These are phyloP conservation scores for Stictocephala bisonia DNA, from an alignment of 2,888 invertebrate species.

Conservation along the genomic window DNA sequence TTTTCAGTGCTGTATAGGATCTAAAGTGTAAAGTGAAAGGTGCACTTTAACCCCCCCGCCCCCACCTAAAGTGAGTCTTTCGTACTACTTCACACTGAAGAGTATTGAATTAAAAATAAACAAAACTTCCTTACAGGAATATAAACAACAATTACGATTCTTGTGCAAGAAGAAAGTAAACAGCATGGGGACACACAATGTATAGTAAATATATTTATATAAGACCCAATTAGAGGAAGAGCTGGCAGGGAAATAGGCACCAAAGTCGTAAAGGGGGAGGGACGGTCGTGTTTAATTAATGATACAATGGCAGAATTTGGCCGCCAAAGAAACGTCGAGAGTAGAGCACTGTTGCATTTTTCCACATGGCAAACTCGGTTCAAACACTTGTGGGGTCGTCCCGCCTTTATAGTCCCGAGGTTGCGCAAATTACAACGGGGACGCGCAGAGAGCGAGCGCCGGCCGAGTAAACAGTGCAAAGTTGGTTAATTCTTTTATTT, in stretches of 20 bases:
- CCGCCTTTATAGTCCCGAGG: neutral
- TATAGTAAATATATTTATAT: slow-evolving; percentile 16
- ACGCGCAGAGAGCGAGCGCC: neutral
- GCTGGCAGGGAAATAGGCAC: neutral
- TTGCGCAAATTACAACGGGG: slow-evolving; percentile 28
- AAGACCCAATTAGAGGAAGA: slow-evolving; percentile 26
- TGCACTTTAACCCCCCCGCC: too few relatives aligned
- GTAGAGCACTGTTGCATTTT: slow-evolving; percentile 23
- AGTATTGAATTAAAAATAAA: too few relatives aligned
- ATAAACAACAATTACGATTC: too few relatives aligned
- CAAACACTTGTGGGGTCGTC: neutral
- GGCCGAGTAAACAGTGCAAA: slow-evolving; percentile 33
- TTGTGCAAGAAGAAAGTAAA: too few relatives aligned
- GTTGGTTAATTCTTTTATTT: slow-evolving; percentile 50
- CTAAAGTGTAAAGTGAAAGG: too few relatives aligned
- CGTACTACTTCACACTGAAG: too few relatives aligned
- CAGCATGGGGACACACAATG: too few relatives aligned
- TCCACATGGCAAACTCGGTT: slow-evolving; percentile 12
- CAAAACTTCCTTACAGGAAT: too few relatives aligned
- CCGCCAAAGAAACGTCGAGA: neutral
- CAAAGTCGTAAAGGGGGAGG: neutral
- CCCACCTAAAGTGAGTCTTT: too few relatives aligned
- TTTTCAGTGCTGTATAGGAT: too few relatives aligned
- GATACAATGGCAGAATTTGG: slow-evolving; percentile 20
- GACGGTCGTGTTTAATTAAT: slow-evolving; percentile 31